Percentiles rank a stretch among this genome's conserved stretches.
phyloP scores from a whole-genome alignment of 2,888 invertebrate genomes.

The Platycnemis pennipes region DNA sequence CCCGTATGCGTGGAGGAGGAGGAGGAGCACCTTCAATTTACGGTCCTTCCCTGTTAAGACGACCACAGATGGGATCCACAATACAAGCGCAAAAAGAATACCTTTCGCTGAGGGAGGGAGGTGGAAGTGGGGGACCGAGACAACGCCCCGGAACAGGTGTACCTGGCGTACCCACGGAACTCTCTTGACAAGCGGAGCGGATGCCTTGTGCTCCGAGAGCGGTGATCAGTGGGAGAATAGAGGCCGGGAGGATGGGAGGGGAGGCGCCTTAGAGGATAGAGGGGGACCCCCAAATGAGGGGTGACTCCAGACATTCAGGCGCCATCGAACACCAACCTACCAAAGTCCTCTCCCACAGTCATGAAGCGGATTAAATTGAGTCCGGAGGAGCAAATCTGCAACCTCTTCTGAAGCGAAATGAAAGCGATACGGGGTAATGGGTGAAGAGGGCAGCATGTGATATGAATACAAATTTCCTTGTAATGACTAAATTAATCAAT shows the following conservation, averaged over 20 bases:
- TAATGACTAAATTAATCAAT: no score
- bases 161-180: not conserved
- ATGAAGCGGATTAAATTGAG: no score
- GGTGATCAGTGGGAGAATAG: no score
- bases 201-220: not conserved
- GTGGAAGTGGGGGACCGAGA: conserved; percentile 3
- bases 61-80: not conserved
- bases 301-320: not conserved
- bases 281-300: not conserved
- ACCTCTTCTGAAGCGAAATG: no score
- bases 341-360: no score
- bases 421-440: no score
- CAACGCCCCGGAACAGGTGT: conserved; percentile 60
- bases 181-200: not conserved
- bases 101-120: not conserved
- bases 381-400: no score
- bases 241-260: not conserved
- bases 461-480: no score
- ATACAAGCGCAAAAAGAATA: not conserved
- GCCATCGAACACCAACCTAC: not conserved
- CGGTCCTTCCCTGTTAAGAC: conserved; percentile 26
- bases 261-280: not conserved
- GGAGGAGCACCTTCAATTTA: conserved; percentile 23
- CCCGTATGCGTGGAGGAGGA: not conserved
- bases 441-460: no score